Base-by-base conservation (phyloP, 2,797 vertebrate genomes). In the Oreonectes daqikongensis region DNA sequence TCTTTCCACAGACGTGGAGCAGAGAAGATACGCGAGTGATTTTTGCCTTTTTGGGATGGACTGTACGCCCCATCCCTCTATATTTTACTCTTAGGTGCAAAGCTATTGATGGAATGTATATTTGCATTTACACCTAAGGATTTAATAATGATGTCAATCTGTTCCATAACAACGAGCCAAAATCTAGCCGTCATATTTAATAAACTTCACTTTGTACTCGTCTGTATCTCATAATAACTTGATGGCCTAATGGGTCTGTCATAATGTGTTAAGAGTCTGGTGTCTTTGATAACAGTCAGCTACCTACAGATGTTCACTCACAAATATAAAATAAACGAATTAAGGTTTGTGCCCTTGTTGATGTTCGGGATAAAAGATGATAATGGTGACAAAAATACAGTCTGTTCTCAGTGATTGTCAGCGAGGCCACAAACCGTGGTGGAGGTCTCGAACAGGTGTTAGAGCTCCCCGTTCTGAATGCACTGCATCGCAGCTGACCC, bases 371-470 rank as follows among this genome's bases (percentile, higher is more conserved):
- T 52, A 20, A 52, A 64, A 18, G 28, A 50, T 35, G 3, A 52
- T 48, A 5, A 14, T 53, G 32, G 24, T 40, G 42, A 20, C 60
- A 26, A 38, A 26, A 17, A 24, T 9, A 42, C 61, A 55, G 3
- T 75, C 17, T 65, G 72, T 66, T 66, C 63, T 75, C 18, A 2
- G 24, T 53, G 46, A 75, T 66, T 66, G 61, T 75, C 72, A 75
- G 11, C 24, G 17, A 44, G 24, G 28, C 55, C 48, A 20, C 20
- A n/a, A 55, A 65, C 48, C 9, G 32, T 15, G 18, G 7, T 30
- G 24, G 48, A 24, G 61, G 24, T 22, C 60, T 55, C 15, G 48
- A 75, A 66, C 61, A 75, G 72, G 48, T 75, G 72, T 55, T 15
- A 24, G 17, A 15, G 17, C 50, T 26, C 24, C 11, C 12, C 4